Percentiles rank a stretch among this genome's conserved stretches.
These are phyloP conservation scores for Athalia circularis DNA, from an alignment of 2,888 invertebrate species.

Conservation along the genomic window DNA sequence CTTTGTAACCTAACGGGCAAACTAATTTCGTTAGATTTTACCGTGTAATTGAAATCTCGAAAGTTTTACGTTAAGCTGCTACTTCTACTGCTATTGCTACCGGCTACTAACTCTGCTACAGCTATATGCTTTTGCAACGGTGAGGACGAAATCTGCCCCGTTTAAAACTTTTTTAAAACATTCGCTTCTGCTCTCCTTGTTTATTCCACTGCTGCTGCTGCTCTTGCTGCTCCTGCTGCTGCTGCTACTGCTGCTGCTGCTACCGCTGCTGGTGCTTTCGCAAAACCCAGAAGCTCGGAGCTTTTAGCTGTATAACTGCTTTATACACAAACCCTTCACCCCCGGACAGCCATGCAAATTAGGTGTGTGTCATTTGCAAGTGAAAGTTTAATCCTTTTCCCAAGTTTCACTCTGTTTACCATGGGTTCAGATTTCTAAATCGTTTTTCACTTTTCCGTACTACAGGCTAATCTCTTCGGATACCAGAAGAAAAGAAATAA, in stretches of 20 bases:
- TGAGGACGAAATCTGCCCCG: conserved; percentile 12
- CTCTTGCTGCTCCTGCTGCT: not conserved
- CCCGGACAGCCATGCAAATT: not conserved
- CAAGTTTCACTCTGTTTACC: not conserved
- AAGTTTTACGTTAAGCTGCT: conserved; percentile 9
- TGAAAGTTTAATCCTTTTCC: not conserved
- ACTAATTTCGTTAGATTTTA: conserved; percentile 10
- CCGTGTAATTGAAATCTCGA: conserved; percentile 27
- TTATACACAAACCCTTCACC: too few relatives aligned
- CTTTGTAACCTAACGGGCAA: not conserved
- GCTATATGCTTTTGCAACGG: not conserved
- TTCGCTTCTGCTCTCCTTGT: not conserved
- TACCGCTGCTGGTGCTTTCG: too few relatives aligned
- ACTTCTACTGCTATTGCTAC: too few relatives aligned
- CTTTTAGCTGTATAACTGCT: too few relatives aligned
- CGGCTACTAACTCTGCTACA: too few relatives aligned
- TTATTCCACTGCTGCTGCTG: not conserved
- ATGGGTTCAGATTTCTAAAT: not conserved
- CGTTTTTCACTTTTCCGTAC: too few relatives aligned
- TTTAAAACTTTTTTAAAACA: conserved; percentile 26
- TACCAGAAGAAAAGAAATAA: too few relatives aligned
- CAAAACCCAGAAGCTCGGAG: too few relatives aligned
- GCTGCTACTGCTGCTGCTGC: too few relatives aligned
- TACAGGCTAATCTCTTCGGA: too few relatives aligned
- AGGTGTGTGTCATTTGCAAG: not conserved